Conservation (phyloP, 2,888 invertebrate genomes). For the Drosophila mayaguana region DNA sequence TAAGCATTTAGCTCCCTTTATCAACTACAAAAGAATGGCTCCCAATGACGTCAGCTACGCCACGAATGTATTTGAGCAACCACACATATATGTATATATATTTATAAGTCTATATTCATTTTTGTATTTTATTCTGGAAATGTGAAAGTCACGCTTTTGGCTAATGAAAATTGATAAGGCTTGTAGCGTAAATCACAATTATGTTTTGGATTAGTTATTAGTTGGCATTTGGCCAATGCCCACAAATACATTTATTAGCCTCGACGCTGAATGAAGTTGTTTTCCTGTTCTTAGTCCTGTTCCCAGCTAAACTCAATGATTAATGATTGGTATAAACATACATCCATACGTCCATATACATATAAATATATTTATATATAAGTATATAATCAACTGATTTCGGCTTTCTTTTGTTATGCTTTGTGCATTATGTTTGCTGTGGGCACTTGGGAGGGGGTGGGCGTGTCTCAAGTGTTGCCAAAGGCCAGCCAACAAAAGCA, state of each 20-base stretch:
- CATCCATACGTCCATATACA: background rate
- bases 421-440: constrained; percentile 32
- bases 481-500: constrained; percentile 37
- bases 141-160: constrained; percentile 41
- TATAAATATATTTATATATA: too few species aligned
- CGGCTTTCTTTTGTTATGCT: constrained; percentile 46
- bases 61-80: constrained; percentile 11
- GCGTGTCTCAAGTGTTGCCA: constrained; percentile 36
- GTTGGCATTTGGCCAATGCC: constrained; percentile 46
- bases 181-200: constrained; percentile 66
- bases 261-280: constrained; percentile 25
- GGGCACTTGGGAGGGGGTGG: constrained; percentile 2
- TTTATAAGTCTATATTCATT: background rate
- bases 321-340: constrained; percentile 55
- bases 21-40: too few species aligned
- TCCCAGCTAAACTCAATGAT: constrained; percentile 51
- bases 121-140: constrained; percentile 1
- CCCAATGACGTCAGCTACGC: constrained; percentile 19
- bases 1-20: too few species aligned
- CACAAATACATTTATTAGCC: constrained; percentile 48
- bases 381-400: constrained; percentile 62
- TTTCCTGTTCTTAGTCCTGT: constrained; percentile 4
- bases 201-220: constrained; percentile 63
- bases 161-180: constrained; percentile 47
- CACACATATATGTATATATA: constrained; percentile 6